Evolutionary conservation across 2,888 invertebrate genomes (phyloP), one percentile per base, ranked within the genome.

Genomic region (Minunthozetes semirufus): DNA sequence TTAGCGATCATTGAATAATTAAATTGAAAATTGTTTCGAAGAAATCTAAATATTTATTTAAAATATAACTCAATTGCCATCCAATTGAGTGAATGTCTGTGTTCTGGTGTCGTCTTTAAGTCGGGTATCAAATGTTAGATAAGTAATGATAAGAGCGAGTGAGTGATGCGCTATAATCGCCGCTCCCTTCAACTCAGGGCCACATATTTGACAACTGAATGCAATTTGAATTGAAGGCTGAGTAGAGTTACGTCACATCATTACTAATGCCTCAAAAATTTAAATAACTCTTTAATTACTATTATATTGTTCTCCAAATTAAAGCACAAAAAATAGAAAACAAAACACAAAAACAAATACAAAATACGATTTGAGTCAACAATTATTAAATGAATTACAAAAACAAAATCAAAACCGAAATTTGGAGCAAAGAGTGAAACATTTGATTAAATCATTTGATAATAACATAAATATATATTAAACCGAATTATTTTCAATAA

Each of bases 121-220:
- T 17, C 50, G 50, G 50, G 50, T n/a, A n/a, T 50, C 50, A 19
- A 9, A 4, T 50, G 5, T 50, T n/a, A 5, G n/a, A n/a, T n/a
- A 50, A 19, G 19, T 50, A n/a, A 50, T 19, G 50, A 2, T n/a
- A 2, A n/a, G 50, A 17, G 50, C n/a, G 50, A n/a, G 8, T 50
- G 50, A 50, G 17, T 50, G 50, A 50, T 50, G 50, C 50, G 42
- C 50, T n/a, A n/a, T 50, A 50, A 50, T 50, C 50, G 50, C 50
- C 50, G 50, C 50, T 50, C 50, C 50, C 50, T 50, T 50, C 42
- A 42, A 42, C 42, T 42, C 42, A 42, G 42, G 42, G 42, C 42
- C 42, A 42, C 42, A 42, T 42, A 42, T 33, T 9, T 33, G 33
- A 33, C 33, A 42, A 42, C 42, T 50, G 50, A 50, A 50, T 50